Percentiles rank a stretch among this genome's conserved stretches.
These are phyloP conservation scores for Octopus bimaculoides DNA, from an alignment of 1,140 invertebrate species.

Conservation along the genomic window DNA sequence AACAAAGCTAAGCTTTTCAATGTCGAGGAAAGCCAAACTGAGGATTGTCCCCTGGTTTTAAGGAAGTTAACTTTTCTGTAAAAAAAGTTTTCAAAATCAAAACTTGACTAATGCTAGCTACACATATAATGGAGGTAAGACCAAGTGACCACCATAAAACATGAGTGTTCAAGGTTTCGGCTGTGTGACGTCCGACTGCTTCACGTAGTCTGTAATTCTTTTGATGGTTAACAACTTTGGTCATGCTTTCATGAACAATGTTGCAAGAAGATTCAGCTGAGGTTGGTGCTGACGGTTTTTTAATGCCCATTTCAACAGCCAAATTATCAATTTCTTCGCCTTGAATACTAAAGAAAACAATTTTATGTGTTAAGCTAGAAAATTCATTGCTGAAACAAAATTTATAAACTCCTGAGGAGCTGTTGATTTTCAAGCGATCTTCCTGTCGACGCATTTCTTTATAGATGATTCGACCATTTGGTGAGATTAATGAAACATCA, in stretches of 20 bases:
- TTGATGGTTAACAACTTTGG: conserved; percentile 74
- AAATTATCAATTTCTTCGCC: conserved; percentile 83
- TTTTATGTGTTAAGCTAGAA: conserved; percentile 96
- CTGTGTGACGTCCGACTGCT: conserved; percentile 88
- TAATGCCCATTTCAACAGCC: conserved; percentile 58
- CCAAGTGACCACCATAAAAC: conserved; percentile 88
- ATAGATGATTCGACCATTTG: conserved; percentile 86
- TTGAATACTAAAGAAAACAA: conserved; percentile 98
- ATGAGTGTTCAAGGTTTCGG: conserved; percentile 89
- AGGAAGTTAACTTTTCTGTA: conserved; percentile 64
- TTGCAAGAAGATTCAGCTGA: conserved; percentile 84
- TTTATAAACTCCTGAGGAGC: conserved; percentile 72
- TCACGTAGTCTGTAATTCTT: conserved; percentile 93
- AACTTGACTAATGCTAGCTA: conserved; percentile 86
- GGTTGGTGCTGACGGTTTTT: conserved; percentile 37
- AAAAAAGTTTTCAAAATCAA: conserved; percentile 91
- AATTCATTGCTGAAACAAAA: conserved; percentile 99
- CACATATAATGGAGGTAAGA: conserved; percentile 80
- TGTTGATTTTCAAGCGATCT: conserved; percentile 81
- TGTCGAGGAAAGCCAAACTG: not conserved
- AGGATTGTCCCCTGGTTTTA: not conserved
- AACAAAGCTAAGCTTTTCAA: not conserved
- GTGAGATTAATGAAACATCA: conserved; percentile 87
- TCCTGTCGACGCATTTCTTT: conserved; percentile 84
- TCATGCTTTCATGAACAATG: conserved; percentile 83